Evolutionary conservation across 2,888 invertebrate species (phyloP).

Genomic region (Thelaira solivaga): DNA sequence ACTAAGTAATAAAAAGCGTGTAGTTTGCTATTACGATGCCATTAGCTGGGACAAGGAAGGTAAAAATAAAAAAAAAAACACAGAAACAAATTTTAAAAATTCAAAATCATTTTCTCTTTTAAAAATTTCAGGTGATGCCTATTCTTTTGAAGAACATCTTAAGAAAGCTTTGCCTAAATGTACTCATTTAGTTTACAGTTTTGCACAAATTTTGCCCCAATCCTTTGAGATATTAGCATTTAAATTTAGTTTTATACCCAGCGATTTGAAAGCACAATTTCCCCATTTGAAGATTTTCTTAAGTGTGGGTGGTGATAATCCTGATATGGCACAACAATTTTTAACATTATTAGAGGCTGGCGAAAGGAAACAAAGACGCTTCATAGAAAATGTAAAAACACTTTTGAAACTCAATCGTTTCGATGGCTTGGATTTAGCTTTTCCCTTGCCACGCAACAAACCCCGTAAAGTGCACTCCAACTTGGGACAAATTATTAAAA

Average conservation of each 20-base stretch:
- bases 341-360: conserved; percentile 84
- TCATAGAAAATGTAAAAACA: conserved; percentile 85
- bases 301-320: conserved; percentile 87
- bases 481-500: not conserved
- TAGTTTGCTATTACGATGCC: conserved; percentile 34
- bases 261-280: conserved; percentile 80
- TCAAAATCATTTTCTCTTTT: not conserved
- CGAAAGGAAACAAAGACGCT: conserved; percentile 79
- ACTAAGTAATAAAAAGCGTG: not conserved
- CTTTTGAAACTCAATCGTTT: conserved; percentile 86
- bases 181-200: conserved; percentile 82
- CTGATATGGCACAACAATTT: conserved; percentile 82
- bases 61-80: not conserved
- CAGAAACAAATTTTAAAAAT: not conserved
- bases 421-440: conserved; percentile 91
- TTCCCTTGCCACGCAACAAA: conserved; percentile 88
- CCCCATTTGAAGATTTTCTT: conserved; percentile 85
- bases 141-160: not conserved
- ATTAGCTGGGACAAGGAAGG: not conserved
- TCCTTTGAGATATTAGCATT: conserved; percentile 81
- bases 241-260: not conserved
- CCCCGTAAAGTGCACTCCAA: conserved; percentile 72
- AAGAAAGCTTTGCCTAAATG: not conserved
- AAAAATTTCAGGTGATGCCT: not conserved
- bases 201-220: conserved; percentile 84